Conservation (phyloP, 2,888 invertebrate species). For the Calameuta filiformis region DNA sequence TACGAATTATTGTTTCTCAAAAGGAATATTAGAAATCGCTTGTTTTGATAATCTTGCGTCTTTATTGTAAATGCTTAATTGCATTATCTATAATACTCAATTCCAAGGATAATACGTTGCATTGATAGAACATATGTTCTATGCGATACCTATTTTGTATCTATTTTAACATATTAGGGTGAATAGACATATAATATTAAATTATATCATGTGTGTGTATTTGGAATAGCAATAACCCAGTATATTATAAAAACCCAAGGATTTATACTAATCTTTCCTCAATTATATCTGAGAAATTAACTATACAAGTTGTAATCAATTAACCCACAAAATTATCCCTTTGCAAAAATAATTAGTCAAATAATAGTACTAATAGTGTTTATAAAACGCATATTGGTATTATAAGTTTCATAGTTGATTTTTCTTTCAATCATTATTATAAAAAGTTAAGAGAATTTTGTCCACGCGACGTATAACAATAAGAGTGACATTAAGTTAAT, state of each 20-base stretch:
- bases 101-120: neutral
- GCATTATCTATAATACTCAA: neutral
- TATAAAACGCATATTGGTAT: neutral
- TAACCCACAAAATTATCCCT: neutral
- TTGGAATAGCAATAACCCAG: neutral
- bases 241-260: neutral
- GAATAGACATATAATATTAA: neutral
- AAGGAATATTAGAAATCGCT: neutral
- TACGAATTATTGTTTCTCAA: neutral
- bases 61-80: neutral
- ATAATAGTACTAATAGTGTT: neutral
- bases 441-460: neutral
- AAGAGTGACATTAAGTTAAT: neutral
- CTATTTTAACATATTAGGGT: neutral
- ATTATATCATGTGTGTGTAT: neutral
- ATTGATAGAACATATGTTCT: neutral
- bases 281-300: neutral
- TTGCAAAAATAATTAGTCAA: neutral
- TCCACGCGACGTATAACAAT: neutral
- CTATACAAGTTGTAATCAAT: neutral
- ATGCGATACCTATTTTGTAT: too few species aligned
- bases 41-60: neutral
- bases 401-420: neutral
- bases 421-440: neutral
- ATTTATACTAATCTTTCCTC: neutral